Base-by-base conservation (phyloP, 2,888 invertebrate genomes). In the Caenorhabditis uteleia region DNA sequence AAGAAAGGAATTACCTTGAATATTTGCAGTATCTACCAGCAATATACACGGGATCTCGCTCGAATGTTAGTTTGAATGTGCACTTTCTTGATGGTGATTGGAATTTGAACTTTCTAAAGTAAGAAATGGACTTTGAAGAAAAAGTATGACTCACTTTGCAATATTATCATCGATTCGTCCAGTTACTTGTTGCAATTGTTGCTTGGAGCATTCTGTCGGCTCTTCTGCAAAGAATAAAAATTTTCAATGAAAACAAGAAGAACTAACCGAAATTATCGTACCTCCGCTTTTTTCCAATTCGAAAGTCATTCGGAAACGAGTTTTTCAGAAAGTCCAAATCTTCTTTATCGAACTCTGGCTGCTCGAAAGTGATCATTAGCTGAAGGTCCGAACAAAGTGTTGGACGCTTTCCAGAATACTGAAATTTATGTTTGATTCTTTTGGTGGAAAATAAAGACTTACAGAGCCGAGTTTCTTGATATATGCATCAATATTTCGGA, bases 1-100 rank as follows among this genome's bases (percentile, higher is more conserved):
- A 36, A 36, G 6, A 7, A 10, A 8, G 29, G 26, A 98, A 85
- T 68, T 88, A 86, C 45, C 95, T 88, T 3, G 91, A 91, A 80
- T 89, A 88, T 84, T 95, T 95, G 71, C 90, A 88, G 84, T 95
- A 95, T 14, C 75, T 56, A 70, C 89, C 89, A 84, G 82, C 77
- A 69, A 84, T 49, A 75, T 68, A 82, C 46, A 80, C 62, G 42
- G 70, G 68, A 45, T 83, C 80, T 31, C 80, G 56, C 49, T 78
- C 77, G 31, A 80, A 73, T 3, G 25, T 42, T 16, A 77, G 47
- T 5, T 64, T 68, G 55, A 70, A 73, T 10, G 59, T 64, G 46
- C 77, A 77, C 10, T 58, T 48, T 12, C 54, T 50, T 1, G 77
- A 42, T 1, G 81, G 79, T n/a, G 64, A 60, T 25, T 33, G 49